Conservation (phyloP, 2,113 vertebrate species). For the Lutjanus erythropterus region DNA sequence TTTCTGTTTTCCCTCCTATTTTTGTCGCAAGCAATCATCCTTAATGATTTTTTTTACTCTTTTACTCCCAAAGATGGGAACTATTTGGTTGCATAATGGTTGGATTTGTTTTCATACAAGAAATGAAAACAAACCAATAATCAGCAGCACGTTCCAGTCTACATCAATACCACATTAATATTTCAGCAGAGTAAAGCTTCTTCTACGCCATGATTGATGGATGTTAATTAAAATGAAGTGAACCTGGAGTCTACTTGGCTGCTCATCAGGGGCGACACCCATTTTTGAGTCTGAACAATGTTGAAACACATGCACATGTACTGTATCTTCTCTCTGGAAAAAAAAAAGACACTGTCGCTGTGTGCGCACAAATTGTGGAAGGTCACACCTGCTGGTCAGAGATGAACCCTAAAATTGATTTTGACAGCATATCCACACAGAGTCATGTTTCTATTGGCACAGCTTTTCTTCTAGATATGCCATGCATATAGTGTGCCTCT, state of each 20-base stretch:
- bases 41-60: slow-evolving; percentile 1
- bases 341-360: neutral
- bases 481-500: no score
- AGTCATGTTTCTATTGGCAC: neutral
- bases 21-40: neutral
- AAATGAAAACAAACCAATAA: slow-evolving; percentile 37
- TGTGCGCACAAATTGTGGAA: neutral
- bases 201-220: slow-evolving; percentile 40
- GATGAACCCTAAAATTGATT: neutral
- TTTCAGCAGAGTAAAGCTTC: slow-evolving; percentile 38
- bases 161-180: slow-evolving; percentile 30
- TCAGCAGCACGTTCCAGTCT: slow-evolving; percentile 18
- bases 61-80: neutral
- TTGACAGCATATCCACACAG: neutral
- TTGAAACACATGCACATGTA: slow-evolving; percentile 1
- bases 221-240: slow-evolving; percentile 44
- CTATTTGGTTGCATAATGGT: neutral
- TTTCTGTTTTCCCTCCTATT: neutral
- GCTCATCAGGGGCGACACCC: slow-evolving; percentile 32
- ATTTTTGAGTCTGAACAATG: slow-evolving; percentile 7
- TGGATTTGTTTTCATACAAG: slow-evolving; percentile 21
- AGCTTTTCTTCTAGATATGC: no score
- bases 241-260: slow-evolving; percentile 52
- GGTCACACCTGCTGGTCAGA: neutral
- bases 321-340: neutral